Evolutionary conservation across 2,888 invertebrate genomes (phyloP).

Genomic region (Agriopis leucophaearia): DNA sequence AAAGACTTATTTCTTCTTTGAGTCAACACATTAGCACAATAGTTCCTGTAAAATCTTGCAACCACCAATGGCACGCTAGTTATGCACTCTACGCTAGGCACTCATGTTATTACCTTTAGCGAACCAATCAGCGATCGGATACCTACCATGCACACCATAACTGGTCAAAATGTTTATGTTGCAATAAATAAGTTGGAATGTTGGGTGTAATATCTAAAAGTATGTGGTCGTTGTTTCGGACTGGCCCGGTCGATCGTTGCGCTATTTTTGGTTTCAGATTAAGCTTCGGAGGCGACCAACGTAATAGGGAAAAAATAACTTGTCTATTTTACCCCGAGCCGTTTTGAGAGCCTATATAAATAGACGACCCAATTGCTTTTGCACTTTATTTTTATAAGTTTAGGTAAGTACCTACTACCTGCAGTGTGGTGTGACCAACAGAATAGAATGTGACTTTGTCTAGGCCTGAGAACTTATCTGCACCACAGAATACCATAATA

Average conservation of each 20-base stretch:
- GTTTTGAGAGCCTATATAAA: conserved; percentile 1
- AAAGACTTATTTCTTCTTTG: not conserved
- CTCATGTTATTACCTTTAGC: no score
- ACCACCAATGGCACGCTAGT: not conserved
- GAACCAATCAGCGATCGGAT: not conserved
- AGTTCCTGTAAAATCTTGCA: not conserved
- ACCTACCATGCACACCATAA: not conserved
- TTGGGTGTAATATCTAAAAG: not conserved
- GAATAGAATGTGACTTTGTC: no score
- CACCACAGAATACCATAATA: no score
- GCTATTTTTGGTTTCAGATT: conserved; percentile 20
- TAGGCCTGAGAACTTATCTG: no score
- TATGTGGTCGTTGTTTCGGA: not conserved
- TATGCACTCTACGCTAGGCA: no score
- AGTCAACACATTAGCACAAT: conserved; percentile 1
- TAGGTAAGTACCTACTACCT: not conserved
- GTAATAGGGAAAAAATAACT: conserved; percentile 17
- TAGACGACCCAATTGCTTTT: not conserved
- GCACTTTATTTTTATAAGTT: conserved; percentile 9
- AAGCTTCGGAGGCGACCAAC: conserved; percentile 9
- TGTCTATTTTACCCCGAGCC: not conserved
- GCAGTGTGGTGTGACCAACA: no score
- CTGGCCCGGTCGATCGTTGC: not conserved
- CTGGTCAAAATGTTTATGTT: not conserved
- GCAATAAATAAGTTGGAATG: not conserved